These are phyloP conservation scores for Pachyseris speciosa DNA, from an alignment of 64 coral and sea anemone genomes.

Conservation along the genomic window DNA sequence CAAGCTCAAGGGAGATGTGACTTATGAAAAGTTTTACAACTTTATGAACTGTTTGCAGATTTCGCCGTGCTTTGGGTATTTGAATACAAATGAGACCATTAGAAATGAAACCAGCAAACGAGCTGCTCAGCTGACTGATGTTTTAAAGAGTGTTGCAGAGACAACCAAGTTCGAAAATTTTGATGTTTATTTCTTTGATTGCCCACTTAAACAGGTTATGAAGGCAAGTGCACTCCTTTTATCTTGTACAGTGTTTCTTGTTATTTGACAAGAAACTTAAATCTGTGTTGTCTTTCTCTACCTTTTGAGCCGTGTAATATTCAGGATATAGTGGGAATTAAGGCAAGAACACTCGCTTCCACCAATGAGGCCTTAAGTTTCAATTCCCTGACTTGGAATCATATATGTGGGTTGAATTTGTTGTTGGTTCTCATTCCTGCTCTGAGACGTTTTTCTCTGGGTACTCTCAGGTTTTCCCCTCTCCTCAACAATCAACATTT, in stretches of 20 bases:
- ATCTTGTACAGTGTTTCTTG: not conserved
- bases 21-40: constrained; percentile 89
- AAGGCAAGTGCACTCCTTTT: constrained; percentile 31
- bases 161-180: constrained; percentile 70
- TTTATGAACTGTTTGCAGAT: constrained; percentile 95
- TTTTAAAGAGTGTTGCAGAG: constrained; percentile 81
- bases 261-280: too few relatives aligned
- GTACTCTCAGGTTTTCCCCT: too few relatives aligned
- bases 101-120: constrained; percentile 83
- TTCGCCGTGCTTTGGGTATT: constrained; percentile 90
- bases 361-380: too few relatives aligned
- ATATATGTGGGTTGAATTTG: too few relatives aligned
- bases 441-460: too few relatives aligned
- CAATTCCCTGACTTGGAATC: too few relatives aligned
- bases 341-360: too few relatives aligned
- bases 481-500: too few relatives aligned
- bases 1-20: constrained; percentile 80
- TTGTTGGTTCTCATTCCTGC: too few relatives aligned
- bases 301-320: too few relatives aligned
- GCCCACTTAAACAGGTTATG: constrained; percentile 68
- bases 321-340: too few relatives aligned
- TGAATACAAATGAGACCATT: constrained; percentile 94
- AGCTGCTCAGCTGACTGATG: constrained; percentile 69
- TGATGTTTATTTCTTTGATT: constrained; percentile 84
- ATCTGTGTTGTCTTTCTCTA: not conserved